Percentiles rank a stretch among this genome's conserved stretches.
Conservation (phyloP, 2,113 vertebrate species). For the Leptosomus discolor region DNA sequence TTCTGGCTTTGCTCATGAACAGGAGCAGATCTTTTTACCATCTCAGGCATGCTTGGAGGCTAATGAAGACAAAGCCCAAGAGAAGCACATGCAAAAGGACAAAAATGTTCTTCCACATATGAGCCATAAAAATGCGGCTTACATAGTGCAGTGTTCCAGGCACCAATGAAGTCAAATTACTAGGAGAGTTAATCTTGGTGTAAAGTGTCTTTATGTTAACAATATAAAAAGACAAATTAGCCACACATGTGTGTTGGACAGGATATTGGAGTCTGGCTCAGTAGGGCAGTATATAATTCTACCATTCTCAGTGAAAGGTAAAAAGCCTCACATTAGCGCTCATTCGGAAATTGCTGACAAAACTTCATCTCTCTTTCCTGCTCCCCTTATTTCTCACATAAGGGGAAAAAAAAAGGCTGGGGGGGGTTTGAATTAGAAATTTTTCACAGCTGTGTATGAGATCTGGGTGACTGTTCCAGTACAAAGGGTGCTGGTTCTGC, state of each 20-base stretch:
- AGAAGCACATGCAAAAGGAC: not conserved
- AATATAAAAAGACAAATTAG: slow-evolving; percentile 13
- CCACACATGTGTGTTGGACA: not conserved
- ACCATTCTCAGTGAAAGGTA: not conserved
- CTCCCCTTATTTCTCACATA: not conserved
- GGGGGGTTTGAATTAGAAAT: not conserved
- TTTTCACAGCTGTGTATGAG: not conserved
- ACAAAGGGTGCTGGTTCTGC: not conserved
- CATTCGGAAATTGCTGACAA: not conserved
- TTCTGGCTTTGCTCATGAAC: not conserved
- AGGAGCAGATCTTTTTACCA: not conserved
- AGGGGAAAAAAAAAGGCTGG: accelerated
- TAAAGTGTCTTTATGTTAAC: not conserved
- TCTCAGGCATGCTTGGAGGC: not conserved
- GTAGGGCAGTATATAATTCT: not conserved
- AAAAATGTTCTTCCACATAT: not conserved
- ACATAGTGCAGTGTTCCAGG: not conserved
- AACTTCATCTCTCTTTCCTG: not conserved
- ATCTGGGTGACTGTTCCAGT: not conserved
- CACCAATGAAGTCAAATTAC: not conserved
- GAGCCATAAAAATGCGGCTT: not conserved
- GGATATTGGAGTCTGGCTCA: not conserved
- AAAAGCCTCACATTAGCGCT: not conserved
- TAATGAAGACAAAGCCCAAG: not conserved
- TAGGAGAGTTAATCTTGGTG: not conserved